Evolutionary conservation across 2,888 invertebrate genomes (phyloP).

Genomic region (Thymelicus sylvestris): DNA sequence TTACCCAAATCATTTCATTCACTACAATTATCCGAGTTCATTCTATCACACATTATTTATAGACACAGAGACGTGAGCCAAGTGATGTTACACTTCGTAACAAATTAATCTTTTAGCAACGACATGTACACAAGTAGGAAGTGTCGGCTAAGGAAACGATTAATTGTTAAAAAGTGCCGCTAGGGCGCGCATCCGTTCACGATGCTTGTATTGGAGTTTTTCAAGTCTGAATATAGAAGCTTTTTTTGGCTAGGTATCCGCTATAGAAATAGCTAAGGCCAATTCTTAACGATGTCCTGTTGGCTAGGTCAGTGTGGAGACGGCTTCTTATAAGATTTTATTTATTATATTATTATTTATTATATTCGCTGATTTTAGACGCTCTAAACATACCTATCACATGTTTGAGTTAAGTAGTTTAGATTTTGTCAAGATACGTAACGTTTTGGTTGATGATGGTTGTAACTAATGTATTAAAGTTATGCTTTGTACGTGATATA

Average conservation of each 20-base stretch:
- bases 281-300: conserved; percentile 55
- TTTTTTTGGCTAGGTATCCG: conserved; percentile 48
- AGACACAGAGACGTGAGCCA: background rate
- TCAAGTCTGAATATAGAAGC: conserved; percentile 50
- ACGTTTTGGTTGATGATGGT: too few relatives aligned
- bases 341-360: too few relatives aligned
- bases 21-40: too few relatives aligned
- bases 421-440: too few relatives aligned
- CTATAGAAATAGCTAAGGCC: conserved; percentile 51
- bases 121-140: conserved; percentile 48
- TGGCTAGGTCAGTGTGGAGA: conserved; percentile 42
- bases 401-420: too few relatives aligned
- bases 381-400: too few relatives aligned
- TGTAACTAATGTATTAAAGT: too few relatives aligned
- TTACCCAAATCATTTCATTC: too few relatives aligned
- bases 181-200: conserved; percentile 49
- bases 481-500: too few relatives aligned
- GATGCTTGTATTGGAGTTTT: conserved; percentile 45
- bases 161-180: conserved; percentile 52
- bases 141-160: conserved; percentile 53
- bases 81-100: conserved; percentile 30
- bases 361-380: too few relatives aligned
- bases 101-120: conserved; percentile 46
- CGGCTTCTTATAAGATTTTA: too few relatives aligned
- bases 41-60: background rate